Evolutionary conservation across 2,797 vertebrate species (phyloP).

Genomic region (Bradypodion ventrale): DNA sequence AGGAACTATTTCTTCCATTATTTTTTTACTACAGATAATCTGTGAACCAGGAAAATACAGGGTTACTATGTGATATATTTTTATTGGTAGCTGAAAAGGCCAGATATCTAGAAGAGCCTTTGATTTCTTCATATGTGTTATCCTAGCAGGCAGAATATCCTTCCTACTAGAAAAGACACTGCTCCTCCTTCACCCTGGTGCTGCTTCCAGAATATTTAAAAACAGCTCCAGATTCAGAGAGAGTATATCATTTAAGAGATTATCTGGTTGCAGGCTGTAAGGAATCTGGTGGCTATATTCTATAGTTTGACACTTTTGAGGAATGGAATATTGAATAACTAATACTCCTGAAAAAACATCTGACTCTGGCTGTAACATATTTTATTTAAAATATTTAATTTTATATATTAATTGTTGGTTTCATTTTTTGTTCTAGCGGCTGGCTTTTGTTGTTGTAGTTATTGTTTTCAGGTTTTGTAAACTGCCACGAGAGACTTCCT

Average conservation of each 20-base stretch:
- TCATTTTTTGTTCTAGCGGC: neutral
- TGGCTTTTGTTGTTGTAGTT: neutral
- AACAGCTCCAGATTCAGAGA: neutral
- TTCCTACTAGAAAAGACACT: neutral
- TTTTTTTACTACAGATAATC: neutral
- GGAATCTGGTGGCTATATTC: neutral
- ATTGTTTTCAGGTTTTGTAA: neutral
- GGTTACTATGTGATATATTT: neutral
- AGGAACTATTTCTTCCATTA: neutral
- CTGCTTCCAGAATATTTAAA: neutral
- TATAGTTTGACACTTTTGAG: neutral
- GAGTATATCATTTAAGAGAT: neutral
- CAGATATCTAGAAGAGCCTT: neutral
- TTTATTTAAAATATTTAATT: neutral
- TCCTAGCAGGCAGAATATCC: neutral
- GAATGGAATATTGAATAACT: neutral
- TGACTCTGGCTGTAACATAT: constrained; percentile 1
- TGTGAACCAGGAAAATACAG: neutral
- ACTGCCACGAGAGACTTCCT: neutral
- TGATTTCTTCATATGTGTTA: neutral
- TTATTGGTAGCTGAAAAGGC: neutral
- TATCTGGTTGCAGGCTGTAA: neutral
- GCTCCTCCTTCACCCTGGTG: neutral
- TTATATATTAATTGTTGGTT: neutral
- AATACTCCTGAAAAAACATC: neutral